A percentile compares a stretch with the other conserved stretches of the same genome.
These are phyloP conservation scores for Drosophila paulistorum DNA, from an alignment of 1,140 invertebrate genomes.

Conservation along the genomic window DNA sequence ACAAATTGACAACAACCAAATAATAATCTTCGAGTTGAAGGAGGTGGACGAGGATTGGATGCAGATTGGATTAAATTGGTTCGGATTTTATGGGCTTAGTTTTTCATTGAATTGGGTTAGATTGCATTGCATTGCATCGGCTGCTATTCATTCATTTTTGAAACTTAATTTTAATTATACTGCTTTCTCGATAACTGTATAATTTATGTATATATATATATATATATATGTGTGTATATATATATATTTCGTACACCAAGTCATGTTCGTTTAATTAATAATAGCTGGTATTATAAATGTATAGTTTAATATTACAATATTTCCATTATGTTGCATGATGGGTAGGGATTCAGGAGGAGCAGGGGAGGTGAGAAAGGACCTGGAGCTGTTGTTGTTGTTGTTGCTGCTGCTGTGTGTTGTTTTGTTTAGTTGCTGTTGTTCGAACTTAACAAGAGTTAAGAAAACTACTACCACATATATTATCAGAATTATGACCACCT, in stretches of 20 bases:
- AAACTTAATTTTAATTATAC: constrained; percentile 37
- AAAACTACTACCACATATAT: constrained; percentile 80
- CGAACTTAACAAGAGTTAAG: constrained; percentile 76
- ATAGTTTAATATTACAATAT: constrained; percentile 63
- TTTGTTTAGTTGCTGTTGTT: constrained; percentile 30
- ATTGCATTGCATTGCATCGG: constrained; percentile 18
- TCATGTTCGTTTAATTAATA: constrained; percentile 68
- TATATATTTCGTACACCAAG: constrained; percentile 61
- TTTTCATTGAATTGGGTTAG: too few species aligned
- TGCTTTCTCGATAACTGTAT: constrained; percentile 19
- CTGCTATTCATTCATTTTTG: constrained; percentile 32
- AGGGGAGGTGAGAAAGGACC: constrained; percentile 21
- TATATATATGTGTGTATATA: constrained; percentile 49
- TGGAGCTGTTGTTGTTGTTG: constrained; percentile 41
- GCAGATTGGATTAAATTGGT: constrained; percentile 17
- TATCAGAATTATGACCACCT: constrained; percentile 73
- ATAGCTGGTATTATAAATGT: constrained; percentile 22
- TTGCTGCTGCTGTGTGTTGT: constrained; percentile 21
- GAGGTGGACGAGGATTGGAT: constrained; percentile 28
- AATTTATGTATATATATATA: constrained; percentile 38
- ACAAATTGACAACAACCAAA: constrained; percentile 60
- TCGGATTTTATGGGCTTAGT: neutral
- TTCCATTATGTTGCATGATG: constrained; percentile 58
- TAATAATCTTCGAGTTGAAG: constrained; percentile 44
- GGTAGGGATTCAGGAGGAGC: constrained; percentile 40